Conservation (phyloP, 1,140 invertebrate genomes). For the Leptinotarsa lineolata region DNA sequence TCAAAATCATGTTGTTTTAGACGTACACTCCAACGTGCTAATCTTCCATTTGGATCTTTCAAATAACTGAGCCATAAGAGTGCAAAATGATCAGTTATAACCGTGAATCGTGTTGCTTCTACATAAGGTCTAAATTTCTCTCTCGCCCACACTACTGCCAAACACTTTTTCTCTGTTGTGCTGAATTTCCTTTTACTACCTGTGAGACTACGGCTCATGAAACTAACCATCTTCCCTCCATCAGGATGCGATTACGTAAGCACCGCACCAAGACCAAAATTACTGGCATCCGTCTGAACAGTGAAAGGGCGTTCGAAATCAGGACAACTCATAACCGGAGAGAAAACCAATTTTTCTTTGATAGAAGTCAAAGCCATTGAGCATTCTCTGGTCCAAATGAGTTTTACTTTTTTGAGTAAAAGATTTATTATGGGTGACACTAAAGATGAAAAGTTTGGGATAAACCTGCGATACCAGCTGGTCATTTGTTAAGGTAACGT, state of each 20-base stretch:
- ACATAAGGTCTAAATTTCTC: no score
- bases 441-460: no score
- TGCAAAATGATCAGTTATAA: conserved; percentile 45
- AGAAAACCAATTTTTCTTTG: conserved; percentile 31
- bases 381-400: neutral
- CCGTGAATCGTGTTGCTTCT: no score
- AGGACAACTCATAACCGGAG: conserved; percentile 33
- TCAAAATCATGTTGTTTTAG: conserved; percentile 4
- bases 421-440: no score
- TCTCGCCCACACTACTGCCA: no score
- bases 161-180: conserved; percentile 33
- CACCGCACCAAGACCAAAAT: conserved; percentile 41
- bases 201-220: conserved; percentile 49
- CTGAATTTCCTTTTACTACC: conserved; percentile 52
- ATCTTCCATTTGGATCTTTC: conserved; percentile 39
- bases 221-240: conserved; percentile 35
- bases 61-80: conserved; percentile 52
- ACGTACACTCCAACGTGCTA: conserved; percentile 25
- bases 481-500: no score
- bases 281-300: conserved; percentile 44
- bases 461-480: no score
- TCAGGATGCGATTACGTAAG: conserved; percentile 34
- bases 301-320: conserved; percentile 46
- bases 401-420: no score
- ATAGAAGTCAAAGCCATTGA: conserved; percentile 21